Percentiles rank a stretch among this genome's conserved stretches.
These are phyloP conservation scores for Sitobion miscanthi DNA, from an alignment of 1,140 invertebrate genomes.

Conservation along the genomic window DNA sequence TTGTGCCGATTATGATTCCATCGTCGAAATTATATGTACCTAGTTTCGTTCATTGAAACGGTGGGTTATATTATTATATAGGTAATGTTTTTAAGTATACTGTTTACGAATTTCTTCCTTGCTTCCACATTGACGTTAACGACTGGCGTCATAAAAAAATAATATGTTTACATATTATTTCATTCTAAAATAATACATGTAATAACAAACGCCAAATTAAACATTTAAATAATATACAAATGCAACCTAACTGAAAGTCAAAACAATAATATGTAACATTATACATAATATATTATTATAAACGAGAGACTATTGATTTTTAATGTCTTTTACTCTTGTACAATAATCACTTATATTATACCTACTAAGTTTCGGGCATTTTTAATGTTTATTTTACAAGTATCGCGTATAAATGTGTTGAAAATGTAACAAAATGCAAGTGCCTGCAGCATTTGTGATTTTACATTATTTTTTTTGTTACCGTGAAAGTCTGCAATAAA, in stretches of 20 bases:
- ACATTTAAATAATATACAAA: neutral
- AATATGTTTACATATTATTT: conserved; percentile 11
- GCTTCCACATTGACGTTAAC: neutral
- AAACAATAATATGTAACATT: neutral
- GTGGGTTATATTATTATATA: neutral
- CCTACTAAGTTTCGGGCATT: neutral
- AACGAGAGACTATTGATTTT: neutral
- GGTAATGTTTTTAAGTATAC: neutral
- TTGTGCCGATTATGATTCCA: neutral
- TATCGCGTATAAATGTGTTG: neutral
- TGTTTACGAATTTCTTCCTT: neutral
- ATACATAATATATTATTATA: neutral
- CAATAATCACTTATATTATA: neutral
- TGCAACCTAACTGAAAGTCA: neutral
- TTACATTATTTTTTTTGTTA: neutral
- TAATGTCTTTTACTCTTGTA: neutral
- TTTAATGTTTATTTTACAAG: neutral
- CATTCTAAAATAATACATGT: neutral
- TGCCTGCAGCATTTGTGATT: neutral
- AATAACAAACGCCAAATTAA: neutral
- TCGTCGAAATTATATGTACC: neutral
- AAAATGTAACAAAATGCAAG: neutral
- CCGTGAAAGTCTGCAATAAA: neutral
- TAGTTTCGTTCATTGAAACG: neutral
- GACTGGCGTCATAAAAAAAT: neutral